Percentiles rank a stretch among this genome's conserved stretches.
Evolutionary conservation across 1,140 invertebrate species (phyloP).

Genomic region (Cephus cinctus): DNA sequence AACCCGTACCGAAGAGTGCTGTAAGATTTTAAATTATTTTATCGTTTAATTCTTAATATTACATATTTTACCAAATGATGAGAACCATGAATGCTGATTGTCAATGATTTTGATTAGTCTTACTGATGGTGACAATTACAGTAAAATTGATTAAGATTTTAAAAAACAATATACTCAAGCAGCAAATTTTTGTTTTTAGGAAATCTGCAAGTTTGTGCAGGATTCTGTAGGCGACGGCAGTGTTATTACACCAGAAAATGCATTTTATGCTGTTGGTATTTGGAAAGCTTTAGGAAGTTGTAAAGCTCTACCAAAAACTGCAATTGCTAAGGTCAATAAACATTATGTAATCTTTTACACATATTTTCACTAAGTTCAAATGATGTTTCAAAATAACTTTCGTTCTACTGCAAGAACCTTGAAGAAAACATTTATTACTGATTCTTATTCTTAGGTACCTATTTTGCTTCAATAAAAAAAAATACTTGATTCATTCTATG

Average conservation of each 20-base stretch:
- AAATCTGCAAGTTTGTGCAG: slow-evolving; percentile 57
- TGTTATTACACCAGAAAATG: slow-evolving; percentile 51
- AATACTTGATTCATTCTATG: slow-evolving; percentile 2
- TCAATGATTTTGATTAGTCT: slow-evolving; percentile 54
- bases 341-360: slow-evolving; percentile 1
- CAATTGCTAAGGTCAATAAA: slow-evolving; percentile 41
- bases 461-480: slow-evolving; percentile 10
- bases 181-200: slow-evolving; percentile 44
- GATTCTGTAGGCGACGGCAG: slow-evolving; percentile 41
- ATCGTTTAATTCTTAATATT: too few species aligned
- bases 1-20: slow-evolving; percentile 52
- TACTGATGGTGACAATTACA: slow-evolving; percentile 36
- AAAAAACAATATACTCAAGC: neutral
- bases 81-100: slow-evolving; percentile 34
- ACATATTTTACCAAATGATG: slow-evolving; percentile 39
- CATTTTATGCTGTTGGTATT: slow-evolving; percentile 57
- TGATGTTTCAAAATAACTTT: slow-evolving; percentile 44
- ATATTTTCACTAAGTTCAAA: slow-evolving; percentile 19
- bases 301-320: slow-evolving; percentile 31
- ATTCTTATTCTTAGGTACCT: too few species aligned
- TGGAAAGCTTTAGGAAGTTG: slow-evolving; percentile 56
- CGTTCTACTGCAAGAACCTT: slow-evolving; percentile 42
- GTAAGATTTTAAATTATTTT: slow-evolving; percentile 38
- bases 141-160: neutral
- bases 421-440: slow-evolving; percentile 33